A percentile compares a stretch with the other conserved stretches of the same genome.
phyloP scores from a whole-genome alignment of 1,140 invertebrate genomes.

The Cryptotermes secundus region DNA sequence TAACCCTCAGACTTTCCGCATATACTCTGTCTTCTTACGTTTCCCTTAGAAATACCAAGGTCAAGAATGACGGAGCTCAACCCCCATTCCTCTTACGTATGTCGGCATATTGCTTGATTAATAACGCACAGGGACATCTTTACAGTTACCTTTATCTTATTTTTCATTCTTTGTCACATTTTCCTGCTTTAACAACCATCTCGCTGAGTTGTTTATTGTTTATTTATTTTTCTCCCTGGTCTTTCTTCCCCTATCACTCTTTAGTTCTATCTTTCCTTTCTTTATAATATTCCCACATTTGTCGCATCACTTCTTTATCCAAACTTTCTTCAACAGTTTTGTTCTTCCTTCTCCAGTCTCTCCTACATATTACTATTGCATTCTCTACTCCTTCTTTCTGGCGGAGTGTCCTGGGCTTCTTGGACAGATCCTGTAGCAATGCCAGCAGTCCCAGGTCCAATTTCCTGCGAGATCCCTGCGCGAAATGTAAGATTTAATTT shows the following conservation, averaged over 20 bases:
- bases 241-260: neutral
- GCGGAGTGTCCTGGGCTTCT: neutral
- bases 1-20: too few species aligned
- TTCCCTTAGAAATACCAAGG: too few species aligned
- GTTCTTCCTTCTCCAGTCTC: neutral
- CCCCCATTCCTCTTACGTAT: too few species aligned
- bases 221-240: neutral
- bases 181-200: too few species aligned
- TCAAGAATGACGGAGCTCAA: too few species aligned
- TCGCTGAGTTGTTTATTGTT: neutral
- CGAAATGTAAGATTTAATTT: constrained; percentile 17
- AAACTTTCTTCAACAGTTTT: neutral
- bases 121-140: too few species aligned
- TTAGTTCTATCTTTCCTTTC: neutral
- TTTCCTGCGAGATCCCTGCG: neutral
- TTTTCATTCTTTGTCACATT: too few species aligned
- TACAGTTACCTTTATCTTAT: too few species aligned
- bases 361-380: too few species aligned
- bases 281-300: neutral
- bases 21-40: too few species aligned
- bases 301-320: neutral
- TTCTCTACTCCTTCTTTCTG: too few species aligned
- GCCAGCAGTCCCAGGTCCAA: neutral
- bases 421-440: neutral
- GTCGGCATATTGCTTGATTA: too few species aligned